phyloP scores from a whole-genome alignment of 2,888 invertebrate genomes.

The Cryptosula pallasiana region DNA sequence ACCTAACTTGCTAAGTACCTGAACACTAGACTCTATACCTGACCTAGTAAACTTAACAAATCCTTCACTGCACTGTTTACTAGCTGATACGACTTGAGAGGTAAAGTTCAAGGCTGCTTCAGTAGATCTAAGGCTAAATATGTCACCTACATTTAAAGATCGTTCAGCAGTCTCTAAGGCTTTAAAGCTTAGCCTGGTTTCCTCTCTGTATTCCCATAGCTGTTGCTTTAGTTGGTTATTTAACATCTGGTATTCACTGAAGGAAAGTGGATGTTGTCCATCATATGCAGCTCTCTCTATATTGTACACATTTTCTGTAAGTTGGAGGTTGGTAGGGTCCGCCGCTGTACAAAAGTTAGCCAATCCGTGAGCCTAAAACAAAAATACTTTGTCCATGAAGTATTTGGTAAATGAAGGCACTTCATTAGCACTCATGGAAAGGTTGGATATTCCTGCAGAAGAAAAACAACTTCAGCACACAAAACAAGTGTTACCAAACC shows the following conservation, averaged over 20 bases:
- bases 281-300: background rate
- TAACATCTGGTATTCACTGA: no score
- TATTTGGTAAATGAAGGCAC: no score
- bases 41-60: background rate
- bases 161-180: background rate
- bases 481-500: no score
- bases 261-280: background rate
- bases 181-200: background rate
- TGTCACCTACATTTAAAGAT: background rate
- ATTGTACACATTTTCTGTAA: background rate
- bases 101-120: background rate
- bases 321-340: background rate
- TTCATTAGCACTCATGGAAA: no score
- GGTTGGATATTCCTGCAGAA: no score
- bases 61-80: background rate
- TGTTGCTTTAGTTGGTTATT: no score
- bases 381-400: no score
- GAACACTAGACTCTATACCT: background rate
- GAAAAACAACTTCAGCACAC: no score
- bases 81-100: background rate
- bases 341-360: background rate
- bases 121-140: background rate
- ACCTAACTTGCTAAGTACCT: background rate
- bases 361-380: background rate
- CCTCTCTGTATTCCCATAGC: background rate